Percentiles rank a stretch among this genome's conserved stretches.
phyloP scores from a whole-genome alignment of 2,888 invertebrate genomes.

The Lasioglossum marginatum region DNA sequence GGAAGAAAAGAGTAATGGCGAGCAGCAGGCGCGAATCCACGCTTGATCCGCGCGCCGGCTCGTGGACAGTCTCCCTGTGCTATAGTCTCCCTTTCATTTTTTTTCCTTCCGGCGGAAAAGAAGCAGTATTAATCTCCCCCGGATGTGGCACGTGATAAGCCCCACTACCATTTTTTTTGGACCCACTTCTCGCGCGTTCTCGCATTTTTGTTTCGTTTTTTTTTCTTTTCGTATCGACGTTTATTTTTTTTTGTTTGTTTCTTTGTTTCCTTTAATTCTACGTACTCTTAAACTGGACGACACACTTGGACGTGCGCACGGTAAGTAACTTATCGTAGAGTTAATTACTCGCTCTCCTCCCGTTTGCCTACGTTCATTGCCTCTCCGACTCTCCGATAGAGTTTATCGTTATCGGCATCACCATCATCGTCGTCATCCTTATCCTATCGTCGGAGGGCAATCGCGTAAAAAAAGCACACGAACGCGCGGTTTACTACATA shows the following conservation, averaged over 20 bases:
- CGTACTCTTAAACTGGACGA: constrained; percentile 75
- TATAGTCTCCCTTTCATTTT: constrained; percentile 27
- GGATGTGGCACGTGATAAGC: constrained; percentile 71
- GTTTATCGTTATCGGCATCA: not conserved
- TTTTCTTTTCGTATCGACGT: not conserved
- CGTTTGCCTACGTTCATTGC: constrained; percentile 50
- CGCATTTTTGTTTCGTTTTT: constrained; percentile 39
- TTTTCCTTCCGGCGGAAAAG: constrained; percentile 64
- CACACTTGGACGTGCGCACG: constrained; percentile 79
- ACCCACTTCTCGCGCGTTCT: constrained; percentile 74
- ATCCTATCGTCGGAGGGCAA: constrained; percentile 54
- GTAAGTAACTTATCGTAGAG: constrained; percentile 74
- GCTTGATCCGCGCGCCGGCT: constrained; percentile 50
- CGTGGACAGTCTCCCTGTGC: constrained; percentile 61
- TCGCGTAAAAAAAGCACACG: constrained; percentile 4
- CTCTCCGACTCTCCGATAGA: constrained; percentile 33
- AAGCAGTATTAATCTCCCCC: constrained; percentile 43
- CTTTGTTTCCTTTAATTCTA: constrained; percentile 56
- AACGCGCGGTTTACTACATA: constrained; percentile 4
- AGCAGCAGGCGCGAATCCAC: constrained; percentile 47
- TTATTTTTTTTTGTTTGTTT: constrained; percentile 20
- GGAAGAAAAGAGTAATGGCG: constrained; percentile 45
- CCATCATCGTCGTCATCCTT: constrained; percentile 6
- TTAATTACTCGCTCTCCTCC: constrained; percentile 59
- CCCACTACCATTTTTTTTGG: constrained; percentile 71